Conservation (phyloP, 2,113 vertebrate species). For the Arenaria interpres region DNA sequence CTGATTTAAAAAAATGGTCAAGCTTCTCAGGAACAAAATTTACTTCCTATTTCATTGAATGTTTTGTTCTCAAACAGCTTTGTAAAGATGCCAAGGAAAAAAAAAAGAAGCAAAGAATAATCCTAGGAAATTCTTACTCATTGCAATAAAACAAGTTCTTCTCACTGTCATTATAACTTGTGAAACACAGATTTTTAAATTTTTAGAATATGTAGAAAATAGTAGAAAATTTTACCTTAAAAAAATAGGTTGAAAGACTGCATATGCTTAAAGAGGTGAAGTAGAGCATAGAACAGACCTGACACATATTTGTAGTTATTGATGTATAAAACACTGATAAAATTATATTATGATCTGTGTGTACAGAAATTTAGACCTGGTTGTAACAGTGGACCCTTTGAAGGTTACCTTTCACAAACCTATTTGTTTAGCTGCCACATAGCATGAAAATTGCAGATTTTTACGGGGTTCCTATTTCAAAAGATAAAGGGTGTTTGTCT, state of each 20-base stretch:
- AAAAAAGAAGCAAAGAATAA: background rate
- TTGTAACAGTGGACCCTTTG: background rate
- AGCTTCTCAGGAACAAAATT: background rate
- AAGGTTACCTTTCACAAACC: background rate
- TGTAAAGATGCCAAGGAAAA: background rate
- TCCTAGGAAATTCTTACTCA: background rate
- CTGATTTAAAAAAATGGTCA: background rate
- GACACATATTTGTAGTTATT: background rate
- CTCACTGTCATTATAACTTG: background rate
- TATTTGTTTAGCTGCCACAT: background rate
- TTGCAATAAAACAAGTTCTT: background rate
- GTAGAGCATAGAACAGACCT: background rate
- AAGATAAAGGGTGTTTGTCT: background rate
- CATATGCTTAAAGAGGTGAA: background rate
- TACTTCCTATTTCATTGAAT: background rate
- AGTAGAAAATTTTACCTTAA: background rate
- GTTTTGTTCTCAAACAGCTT: background rate
- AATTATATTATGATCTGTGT: background rate
- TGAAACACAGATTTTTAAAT: background rate
- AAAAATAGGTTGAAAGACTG: background rate
- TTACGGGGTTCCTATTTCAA: background rate
- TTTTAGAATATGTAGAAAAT: background rate
- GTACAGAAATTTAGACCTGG: background rate
- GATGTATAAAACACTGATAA: background rate
- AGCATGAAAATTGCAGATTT: background rate